Evolutionary conservation across 53 echinoderm and acorn worm species (phyloP).

Genomic region (Holothuria scabra): DNA sequence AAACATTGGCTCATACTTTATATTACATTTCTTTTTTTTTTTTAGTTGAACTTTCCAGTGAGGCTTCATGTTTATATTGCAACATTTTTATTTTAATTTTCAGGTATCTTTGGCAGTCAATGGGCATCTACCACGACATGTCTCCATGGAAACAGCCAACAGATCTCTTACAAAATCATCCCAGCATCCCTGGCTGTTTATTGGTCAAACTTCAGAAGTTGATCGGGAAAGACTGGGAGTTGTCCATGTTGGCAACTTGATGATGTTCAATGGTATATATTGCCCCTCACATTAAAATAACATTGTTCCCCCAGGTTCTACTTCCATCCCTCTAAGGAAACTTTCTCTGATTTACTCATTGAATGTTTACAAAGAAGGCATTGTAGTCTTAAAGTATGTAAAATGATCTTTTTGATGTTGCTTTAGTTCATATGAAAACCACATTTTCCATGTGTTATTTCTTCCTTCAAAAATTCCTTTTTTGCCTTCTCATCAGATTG

Average conservation of each 20-base stretch:
- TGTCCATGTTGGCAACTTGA: slow-evolving; percentile 27
- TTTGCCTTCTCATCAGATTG: background rate
- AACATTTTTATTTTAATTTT: background rate
- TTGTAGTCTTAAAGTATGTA: no score
- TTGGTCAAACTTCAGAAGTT: background rate
- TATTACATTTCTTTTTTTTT: no score
- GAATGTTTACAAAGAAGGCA: no score
- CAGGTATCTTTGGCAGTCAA: slow-evolving; percentile 80
- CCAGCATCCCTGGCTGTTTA: background rate
- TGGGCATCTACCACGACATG: slow-evolving; percentile 65
- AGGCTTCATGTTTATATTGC: background rate
- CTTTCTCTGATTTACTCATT: no score
- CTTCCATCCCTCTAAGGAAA: no score
- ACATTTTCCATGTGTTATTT: background rate
- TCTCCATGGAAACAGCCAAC: slow-evolving; percentile 64
- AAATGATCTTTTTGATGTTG: no score
- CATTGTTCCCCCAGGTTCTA: no score
- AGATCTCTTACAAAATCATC: background rate
- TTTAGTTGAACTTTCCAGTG: background rate
- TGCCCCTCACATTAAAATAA: no score
- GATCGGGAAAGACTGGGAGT: background rate
- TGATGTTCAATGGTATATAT: slow-evolving; percentile 28
- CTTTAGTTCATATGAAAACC: no score
- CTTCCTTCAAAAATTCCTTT: background rate
- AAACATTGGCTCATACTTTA: no score